Base-by-base conservation (phyloP, 2,113 vertebrate genomes). In the Siphamia tubifer region DNA sequence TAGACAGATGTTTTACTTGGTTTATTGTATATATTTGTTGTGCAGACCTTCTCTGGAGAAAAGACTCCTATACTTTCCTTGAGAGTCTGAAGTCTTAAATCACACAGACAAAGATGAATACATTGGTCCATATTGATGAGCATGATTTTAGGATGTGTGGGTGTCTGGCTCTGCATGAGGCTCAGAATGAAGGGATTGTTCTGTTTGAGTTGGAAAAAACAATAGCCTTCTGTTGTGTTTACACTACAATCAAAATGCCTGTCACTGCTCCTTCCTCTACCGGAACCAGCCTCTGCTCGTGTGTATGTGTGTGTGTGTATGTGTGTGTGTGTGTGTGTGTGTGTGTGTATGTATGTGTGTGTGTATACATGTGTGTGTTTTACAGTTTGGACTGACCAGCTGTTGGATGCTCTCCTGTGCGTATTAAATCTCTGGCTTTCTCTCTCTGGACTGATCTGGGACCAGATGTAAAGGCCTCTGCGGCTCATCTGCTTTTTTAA, bases 231-330 rank as follows among this genome's bases (percentile, higher is more conserved):
- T 15, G 34, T 32, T 78, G 66, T 87, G 86, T 85, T 86, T 74
- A 85, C 66, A 58, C 51, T 76, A 84, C 68, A 84, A 84, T 82
- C 82, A 83, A 79, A 86, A 86, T 55, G 68, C 77, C 65, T 76
- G 71, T 86, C 79, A 74, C 77, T 73, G 78, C 62, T 83, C 58
- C 56, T 78, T 81, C 63, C 68, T 78, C 72, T 74, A 65, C 83
- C 38, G 78, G 77, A 82, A 74, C 77, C 62, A 77, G 80, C 75
- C 68, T 73, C 51, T 51, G 62, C 48, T 58, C n/a, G n/a, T n/a
- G n/a, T n/a, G n/a, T n/a, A n/a, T n/a, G n/a, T n/a, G n/a, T n/a
- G 1, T 40, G 49, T 71, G 77, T 57, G 53, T 55, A 38, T 42
- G 56, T 67, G 54, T 24, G 58, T 75, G 49, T 72, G 42, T 71